Evolutionary conservation across 1,140 invertebrate species (phyloP), one percentile per base, ranked within the genome.

Genomic region (Papilio polyxenes): DNA sequence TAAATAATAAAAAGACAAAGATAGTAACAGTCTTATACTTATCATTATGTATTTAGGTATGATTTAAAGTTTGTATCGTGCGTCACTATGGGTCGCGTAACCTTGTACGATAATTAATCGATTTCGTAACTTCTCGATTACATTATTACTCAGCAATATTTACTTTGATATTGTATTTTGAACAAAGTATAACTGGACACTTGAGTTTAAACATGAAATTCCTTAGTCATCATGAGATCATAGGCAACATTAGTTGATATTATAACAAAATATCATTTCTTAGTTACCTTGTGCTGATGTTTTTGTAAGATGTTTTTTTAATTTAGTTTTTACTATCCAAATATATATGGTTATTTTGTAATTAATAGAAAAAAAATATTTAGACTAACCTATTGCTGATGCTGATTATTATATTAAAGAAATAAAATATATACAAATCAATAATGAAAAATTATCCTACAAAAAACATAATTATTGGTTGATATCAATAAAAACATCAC

Each of bases 101-200:
- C 65, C 65, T 72, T 40, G 65, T 72, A 15, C 6, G 65, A 72
- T 69, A 69, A 65, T 65, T 65, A 31, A 69, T 40, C 65, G 65
- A 72, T 72, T 72, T 72, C 31, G 31, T 72, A 37, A 72, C 23
- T 13, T 40, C 4, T 23, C 59, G 59, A 62, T 62, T 62, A 62
- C 59, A 72, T 69, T 65, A 23, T 65, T 69, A 69, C 62, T 15
- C 65, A 37, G 65, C 65, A 72, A 2, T 72, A 72, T 72, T 37
- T 37, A 31, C 31, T 23, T 31, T 37, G 3, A 65, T 65, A 23
- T 9, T 72, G 9, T 65, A 2, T 65, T 31, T 5, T 65, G 1
- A 23, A 23, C 9, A 6, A 31, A 7, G 11, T 31, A 17, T 20
- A 59, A 53, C 23, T 31, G 23, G 9, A 9, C 23, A 37, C 23